Evolutionary conservation across 2,113 vertebrate species (phyloP).

Genomic region (Ranitomeya variabilis): DNA sequence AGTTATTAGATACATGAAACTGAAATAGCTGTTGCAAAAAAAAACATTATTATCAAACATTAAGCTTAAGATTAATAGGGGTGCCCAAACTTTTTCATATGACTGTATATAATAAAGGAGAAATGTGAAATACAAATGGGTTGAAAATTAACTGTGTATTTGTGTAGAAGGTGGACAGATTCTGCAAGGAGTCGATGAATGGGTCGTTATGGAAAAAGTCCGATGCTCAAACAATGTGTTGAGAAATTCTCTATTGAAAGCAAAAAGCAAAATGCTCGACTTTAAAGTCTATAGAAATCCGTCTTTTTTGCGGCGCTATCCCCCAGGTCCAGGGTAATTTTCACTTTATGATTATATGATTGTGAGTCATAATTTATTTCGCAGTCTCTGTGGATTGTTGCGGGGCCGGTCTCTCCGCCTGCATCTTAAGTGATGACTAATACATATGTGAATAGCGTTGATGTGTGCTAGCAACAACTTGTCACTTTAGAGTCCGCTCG

Average conservation of each 20-base stretch:
- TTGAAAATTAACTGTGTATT: neutral
- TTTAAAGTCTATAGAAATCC: conserved; percentile 5
- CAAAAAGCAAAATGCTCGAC: neutral
- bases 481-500: conserved; percentile 18
- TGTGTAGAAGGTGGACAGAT: neutral
- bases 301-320: neutral
- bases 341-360: conserved; percentile 49
- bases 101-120: neutral
- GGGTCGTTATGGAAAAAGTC: conserved; percentile 16
- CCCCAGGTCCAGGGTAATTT: conserved; percentile 20
- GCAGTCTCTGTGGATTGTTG: conserved; percentile 13
- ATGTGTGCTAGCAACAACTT: conserved; percentile 40
- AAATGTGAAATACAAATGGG: neutral
- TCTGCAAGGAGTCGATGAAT: neutral
- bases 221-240: neutral
- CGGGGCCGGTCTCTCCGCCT: neutral
- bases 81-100: too few relatives aligned
- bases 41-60: too few relatives aligned
- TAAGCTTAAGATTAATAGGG: too few relatives aligned
- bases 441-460: conserved; percentile 20
- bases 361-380: conserved; percentile 44
- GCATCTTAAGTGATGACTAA: conserved; percentile 49
- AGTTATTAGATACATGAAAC: too few relatives aligned
- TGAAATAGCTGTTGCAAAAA: too few relatives aligned
- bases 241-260: neutral